Base-by-base conservation (phyloP, 2,113 vertebrate genomes). In the Ochotona princeps region DNA sequence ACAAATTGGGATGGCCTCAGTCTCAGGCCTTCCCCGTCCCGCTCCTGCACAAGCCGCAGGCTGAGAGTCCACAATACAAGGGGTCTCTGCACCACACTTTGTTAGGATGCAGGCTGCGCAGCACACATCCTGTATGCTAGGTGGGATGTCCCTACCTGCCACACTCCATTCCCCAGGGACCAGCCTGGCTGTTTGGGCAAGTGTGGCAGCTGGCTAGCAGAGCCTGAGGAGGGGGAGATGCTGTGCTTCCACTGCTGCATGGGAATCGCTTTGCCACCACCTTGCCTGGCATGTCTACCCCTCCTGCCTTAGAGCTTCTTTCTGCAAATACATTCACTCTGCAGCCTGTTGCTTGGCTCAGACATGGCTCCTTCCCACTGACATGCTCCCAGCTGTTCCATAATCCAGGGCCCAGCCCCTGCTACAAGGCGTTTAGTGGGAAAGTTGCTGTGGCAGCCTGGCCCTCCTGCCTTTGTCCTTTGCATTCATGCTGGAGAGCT, bases 221-320 rank as follows among this genome's bases (percentile, higher is more conserved):
- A 44, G 57, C 28, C 7, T 54, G 63, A 76, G 30, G 57, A 65
- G 61, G 25, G 65, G 81, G n/a, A 89, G 81, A 73, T 76, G 73
- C 38, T 44, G 38, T 44, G 38, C 4, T 44, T 44, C 38, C 38
- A 44, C 1, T 8, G 12, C 8, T 18, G 28, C 17, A 1, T 12
- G 25, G 0, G 8, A 13, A 74, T 25, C 44, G 70, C 25, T 6
- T 21, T 30, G 23, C 49, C 17, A 49, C 44, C 21, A 5, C 17
- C 75, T 51, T 26, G 20, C 0, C 63, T 3, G 17, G 28, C 6
- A 3, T 6, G 32, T n/a, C 11, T 0, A 2, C n/a, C 28, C 51
- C 72, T 54, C 47, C 28, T 85, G 3, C 74, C 25, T 38, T 20
- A 14, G 20, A 18, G 26, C 20, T 74, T 23, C 23, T 65, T 61